These are phyloP conservation scores for Hiodon tergisus DNA, from an alignment of 2,113 vertebrate species.

Conservation along the genomic window DNA sequence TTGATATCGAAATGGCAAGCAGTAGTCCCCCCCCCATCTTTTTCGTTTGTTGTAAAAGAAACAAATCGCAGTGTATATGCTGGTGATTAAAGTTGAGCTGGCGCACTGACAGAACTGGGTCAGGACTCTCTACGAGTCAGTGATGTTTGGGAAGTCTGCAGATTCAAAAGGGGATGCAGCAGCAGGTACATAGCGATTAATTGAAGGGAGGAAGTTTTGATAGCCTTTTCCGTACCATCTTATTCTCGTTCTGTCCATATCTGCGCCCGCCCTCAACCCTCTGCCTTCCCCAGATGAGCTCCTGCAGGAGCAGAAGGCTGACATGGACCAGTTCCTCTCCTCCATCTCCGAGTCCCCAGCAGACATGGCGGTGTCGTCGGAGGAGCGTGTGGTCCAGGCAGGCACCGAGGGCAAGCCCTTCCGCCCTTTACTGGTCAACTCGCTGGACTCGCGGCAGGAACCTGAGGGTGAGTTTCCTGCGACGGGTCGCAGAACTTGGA, in stretches of 20 bases:
- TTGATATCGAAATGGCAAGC: background rate
- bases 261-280: background rate
- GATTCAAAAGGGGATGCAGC: constrained; percentile 37
- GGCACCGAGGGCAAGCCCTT: constrained; percentile 73
- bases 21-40: background rate
- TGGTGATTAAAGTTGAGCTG: constrained; percentile 40
- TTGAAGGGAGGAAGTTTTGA: background rate
- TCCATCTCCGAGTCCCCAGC: constrained; percentile 87
- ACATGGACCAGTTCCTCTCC: constrained; percentile 92
- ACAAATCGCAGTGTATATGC: background rate
- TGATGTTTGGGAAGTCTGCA: constrained; percentile 44
- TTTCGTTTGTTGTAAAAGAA: background rate
- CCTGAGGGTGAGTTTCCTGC: constrained; percentile 73
- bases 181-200: background rate
- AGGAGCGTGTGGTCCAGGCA: constrained; percentile 80
- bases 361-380: constrained; percentile 83
- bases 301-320: constrained; percentile 87
- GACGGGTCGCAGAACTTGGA: too few species aligned
- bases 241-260: background rate
- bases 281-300: constrained; percentile 66
- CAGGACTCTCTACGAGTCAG: constrained; percentile 34
- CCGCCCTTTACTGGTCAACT: constrained; percentile 83
- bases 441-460: constrained; percentile 76
- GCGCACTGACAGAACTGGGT: constrained; percentile 61
- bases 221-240: background rate